Base-by-base conservation (phyloP, 2,113 vertebrate genomes). In the Ardeotis arabs region DNA sequence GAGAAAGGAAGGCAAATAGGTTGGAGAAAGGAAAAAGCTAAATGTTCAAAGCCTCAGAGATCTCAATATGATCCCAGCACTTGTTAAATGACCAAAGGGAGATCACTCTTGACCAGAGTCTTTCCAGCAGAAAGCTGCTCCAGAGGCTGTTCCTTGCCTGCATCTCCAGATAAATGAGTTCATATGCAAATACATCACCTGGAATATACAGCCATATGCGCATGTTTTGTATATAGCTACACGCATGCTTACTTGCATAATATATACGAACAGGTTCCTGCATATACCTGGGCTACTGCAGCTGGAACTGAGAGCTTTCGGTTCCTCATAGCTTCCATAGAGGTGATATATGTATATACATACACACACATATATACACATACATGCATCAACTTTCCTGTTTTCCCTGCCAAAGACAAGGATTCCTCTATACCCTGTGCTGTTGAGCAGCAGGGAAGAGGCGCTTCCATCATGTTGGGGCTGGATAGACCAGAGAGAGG, bases 41-140 rank as follows among this genome's bases (percentile, higher is more conserved):
- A 76, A 79, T 25, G 25, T 58, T 79, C 49, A 68, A 64, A 89
- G 73, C 77, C 87, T 95, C 90, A 90, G 63, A 94, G 80, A 91
- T 89, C 76, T 81, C 63, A 87, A 4, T 84, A 81, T 94, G 80
- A 70, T 27, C 45, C 49, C 62, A 92, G 7, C 27, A 29, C 39
- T 56, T 69, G 44, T 84, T 84, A 84, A 87, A 70, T 84, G 86
- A 67, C 87, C 80, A 59, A 78, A 86, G 23, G 25, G 52, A 76
- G 44, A 79, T 72, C 58, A 39, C 53, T 85, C 70, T 87, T 56
- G 62, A 41, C 31, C 9, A 2, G 41, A 52, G 52, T 39, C 41
- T 81, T 94, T 70, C 60, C 56, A 91, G 56, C 12, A 87, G 85
- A 72, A 93, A 89, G 35, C 60, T 72, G 33, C 53, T 92, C 37